Percentiles rank a stretch among this genome's conserved stretches.
These are phyloP conservation scores for Amorpha juglandis DNA, from an alignment of 2,888 invertebrate genomes.

Conservation along the genomic window DNA sequence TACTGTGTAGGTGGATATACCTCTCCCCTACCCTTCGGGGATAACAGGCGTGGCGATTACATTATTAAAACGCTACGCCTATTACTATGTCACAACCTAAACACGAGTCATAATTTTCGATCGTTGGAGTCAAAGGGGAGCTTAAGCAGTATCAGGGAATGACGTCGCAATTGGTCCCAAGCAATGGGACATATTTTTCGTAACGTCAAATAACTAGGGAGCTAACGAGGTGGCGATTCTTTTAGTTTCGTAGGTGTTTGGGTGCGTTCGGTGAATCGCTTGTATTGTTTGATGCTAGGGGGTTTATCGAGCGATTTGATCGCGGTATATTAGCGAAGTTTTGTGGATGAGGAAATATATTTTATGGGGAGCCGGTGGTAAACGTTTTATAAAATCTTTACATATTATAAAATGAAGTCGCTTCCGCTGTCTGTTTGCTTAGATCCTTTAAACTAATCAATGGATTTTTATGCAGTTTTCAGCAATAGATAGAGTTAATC, in stretches of 20 bases:
- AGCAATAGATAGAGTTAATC: no score
- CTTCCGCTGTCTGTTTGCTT: no score
- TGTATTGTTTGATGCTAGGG: neutral
- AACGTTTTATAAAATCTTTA: neutral
- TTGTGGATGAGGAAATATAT: neutral
- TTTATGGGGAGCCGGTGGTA: neutral
- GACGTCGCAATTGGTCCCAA: constrained; percentile 63
- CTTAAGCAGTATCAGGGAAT: constrained; percentile 55
- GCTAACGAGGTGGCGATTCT: constrained; percentile 54
- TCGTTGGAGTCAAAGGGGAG: constrained; percentile 61
- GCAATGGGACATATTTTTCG: constrained; percentile 68
- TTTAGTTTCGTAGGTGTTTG: constrained; percentile 16
- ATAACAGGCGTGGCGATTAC: no score
- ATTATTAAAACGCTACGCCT: constrained; percentile 27
- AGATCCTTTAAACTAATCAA: no score
- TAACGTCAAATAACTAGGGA: constrained; percentile 58
- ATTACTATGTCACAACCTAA: constrained; percentile 43
- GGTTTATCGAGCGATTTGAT: neutral
- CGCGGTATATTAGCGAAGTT: neutral
- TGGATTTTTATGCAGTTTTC: no score
- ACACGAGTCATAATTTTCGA: constrained; percentile 64
- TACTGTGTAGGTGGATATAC: no score
- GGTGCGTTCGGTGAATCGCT: neutral
- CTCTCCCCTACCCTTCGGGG: no score
- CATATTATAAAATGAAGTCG: no score